Conservation (phyloP, 2,888 invertebrate genomes). For the Lasioglossum morio region DNA sequence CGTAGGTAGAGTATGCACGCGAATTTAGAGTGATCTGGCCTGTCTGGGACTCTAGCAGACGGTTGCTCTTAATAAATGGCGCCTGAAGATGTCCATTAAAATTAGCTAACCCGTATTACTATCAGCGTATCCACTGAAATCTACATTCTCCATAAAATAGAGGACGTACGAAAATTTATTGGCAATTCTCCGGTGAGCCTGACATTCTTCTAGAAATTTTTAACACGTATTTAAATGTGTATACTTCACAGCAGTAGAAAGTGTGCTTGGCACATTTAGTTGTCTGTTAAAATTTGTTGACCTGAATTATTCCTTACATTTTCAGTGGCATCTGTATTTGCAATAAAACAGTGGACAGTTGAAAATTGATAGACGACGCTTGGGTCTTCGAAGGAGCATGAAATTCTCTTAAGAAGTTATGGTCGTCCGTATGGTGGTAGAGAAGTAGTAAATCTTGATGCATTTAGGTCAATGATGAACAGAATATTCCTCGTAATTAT, state of each 20-base stretch:
- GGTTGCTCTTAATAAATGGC: background rate
- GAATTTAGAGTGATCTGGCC: constrained; percentile 40
- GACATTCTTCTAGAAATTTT: too few relatives aligned
- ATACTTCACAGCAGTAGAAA: too few relatives aligned
- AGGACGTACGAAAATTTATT: background rate
- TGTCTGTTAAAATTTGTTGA: too few relatives aligned
- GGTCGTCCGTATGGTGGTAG: background rate
- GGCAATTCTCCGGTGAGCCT: too few relatives aligned
- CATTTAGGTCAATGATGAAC: background rate
- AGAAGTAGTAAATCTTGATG: background rate
- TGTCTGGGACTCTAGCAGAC: constrained; percentile 13
- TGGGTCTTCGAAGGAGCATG: background rate
- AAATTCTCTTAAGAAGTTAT: background rate
- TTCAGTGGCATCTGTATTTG: too few relatives aligned
- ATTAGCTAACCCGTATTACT: background rate
- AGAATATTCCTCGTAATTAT: background rate
- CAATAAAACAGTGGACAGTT: background rate
- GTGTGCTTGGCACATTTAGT: too few relatives aligned
- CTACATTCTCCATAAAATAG: background rate
- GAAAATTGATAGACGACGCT: background rate
- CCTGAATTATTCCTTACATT: too few relatives aligned
- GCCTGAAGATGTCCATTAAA: background rate
- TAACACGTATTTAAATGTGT: too few relatives aligned
- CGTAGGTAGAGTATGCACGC: constrained; percentile 2
- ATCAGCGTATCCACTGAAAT: background rate